Conservation (phyloP, 2,113 vertebrate genomes). For the Gopherus flavomarginatus region DNA sequence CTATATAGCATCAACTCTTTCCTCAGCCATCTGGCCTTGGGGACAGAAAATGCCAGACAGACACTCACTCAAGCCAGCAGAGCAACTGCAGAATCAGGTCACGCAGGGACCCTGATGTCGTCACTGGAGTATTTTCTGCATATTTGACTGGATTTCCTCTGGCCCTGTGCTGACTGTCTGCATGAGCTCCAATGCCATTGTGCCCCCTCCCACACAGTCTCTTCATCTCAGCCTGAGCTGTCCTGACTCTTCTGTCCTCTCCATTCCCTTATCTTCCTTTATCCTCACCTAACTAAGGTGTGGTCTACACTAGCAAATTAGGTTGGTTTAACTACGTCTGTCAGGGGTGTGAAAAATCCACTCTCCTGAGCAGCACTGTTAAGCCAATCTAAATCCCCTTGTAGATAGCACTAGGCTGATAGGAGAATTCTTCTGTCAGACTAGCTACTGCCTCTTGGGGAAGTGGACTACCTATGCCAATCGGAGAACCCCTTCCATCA, state of each 20-base stretch:
- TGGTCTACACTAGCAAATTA: not conserved
- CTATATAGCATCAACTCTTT: not conserved
- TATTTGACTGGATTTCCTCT: not conserved
- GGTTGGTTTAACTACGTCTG: not conserved
- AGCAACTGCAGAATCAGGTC: not conserved
- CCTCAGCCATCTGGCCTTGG: not conserved
- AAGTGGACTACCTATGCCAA: not conserved
- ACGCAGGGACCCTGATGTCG: not conserved
- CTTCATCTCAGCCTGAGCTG: not conserved
- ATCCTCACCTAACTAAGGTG: not conserved
- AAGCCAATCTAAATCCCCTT: not conserved
- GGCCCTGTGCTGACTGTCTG: too few relatives aligned
- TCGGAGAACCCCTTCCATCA: not conserved
- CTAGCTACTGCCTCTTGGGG: not conserved
- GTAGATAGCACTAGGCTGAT: not conserved
- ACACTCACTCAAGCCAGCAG: not conserved
- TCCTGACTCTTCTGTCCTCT: not conserved
- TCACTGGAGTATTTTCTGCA: not conserved
- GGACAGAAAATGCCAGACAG: not conserved
- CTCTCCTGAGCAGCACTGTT: not conserved
- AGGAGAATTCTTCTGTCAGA: not conserved
- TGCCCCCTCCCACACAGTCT: not conserved
- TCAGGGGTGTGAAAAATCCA: not conserved
- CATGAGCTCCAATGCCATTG: not conserved
- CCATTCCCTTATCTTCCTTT: not conserved